phyloP scores from a whole-genome alignment of 2,888 invertebrate genomes.

The Noctua pronuba region DNA sequence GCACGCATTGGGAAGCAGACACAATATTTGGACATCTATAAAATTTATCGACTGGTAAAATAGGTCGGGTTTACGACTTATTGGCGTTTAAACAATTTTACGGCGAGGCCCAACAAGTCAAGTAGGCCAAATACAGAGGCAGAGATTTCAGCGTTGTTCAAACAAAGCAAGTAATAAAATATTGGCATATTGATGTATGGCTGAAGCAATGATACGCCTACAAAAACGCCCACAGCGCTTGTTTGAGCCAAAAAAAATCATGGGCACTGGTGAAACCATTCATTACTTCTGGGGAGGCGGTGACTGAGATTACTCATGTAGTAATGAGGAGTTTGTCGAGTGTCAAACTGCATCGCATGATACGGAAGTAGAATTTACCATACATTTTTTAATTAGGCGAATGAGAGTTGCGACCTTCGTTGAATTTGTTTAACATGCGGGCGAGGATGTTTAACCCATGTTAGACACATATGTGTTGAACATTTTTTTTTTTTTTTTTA shows the following conservation, averaged over 20 bases:
- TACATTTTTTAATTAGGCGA: background rate
- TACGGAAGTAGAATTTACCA: constrained; percentile 21
- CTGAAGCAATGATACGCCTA: constrained; percentile 66
- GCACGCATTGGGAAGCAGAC: constrained; percentile 20
- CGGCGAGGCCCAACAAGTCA: constrained; percentile 47
- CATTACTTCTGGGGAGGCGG: constrained; percentile 52
- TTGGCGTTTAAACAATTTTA: constrained; percentile 53
- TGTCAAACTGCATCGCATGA: constrained; percentile 26
- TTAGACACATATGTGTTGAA: background rate
- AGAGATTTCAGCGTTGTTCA: constrained; percentile 59
- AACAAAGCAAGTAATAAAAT: constrained; percentile 68
- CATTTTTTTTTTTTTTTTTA: no score
- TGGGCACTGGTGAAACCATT: constrained; percentile 49
- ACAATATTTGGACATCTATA: constrained; percentile 58
- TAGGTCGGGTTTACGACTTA: constrained; percentile 60
- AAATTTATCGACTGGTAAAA: constrained; percentile 43
- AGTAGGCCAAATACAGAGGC: constrained; percentile 60
- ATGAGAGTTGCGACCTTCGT: constrained; percentile 20
- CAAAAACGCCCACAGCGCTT: constrained; percentile 62
- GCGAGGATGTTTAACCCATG: background rate
- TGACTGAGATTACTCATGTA: constrained; percentile 48
- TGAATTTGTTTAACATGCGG: background rate
- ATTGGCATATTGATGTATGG: constrained; percentile 60
- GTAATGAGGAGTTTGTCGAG: constrained; percentile 41
- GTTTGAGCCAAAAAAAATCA: constrained; percentile 61